Percentiles rank a stretch among this genome's conserved stretches.
These are phyloP conservation scores for Ceryle rudis DNA, from an alignment of 2,797 vertebrate genomes.

Conservation along the genomic window DNA sequence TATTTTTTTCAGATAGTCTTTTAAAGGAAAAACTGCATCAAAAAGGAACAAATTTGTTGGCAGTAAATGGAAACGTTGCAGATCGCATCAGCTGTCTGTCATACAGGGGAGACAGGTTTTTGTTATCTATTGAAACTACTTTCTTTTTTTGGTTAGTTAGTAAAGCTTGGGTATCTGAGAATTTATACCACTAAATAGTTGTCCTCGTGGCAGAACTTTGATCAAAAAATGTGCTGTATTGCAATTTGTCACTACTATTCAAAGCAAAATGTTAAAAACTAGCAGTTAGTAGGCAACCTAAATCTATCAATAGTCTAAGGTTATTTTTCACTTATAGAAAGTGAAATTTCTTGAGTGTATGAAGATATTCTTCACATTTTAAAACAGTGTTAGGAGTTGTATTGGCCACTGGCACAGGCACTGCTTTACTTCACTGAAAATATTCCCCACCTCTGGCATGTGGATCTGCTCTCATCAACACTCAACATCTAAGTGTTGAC, in stretches of 20 bases:
- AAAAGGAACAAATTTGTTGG: not conserved
- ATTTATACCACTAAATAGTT: not conserved
- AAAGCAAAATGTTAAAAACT: not conserved
- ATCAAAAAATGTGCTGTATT: not conserved
- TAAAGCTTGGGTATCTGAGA: not conserved
- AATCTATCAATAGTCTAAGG: not conserved
- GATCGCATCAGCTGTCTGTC: not conserved
- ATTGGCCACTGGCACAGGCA: not conserved
- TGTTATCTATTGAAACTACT: not conserved
- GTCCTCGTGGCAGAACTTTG: not conserved
- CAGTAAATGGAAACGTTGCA: not conserved
- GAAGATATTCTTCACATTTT: not conserved
- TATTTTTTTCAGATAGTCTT: not conserved
- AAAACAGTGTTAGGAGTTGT: not conserved
- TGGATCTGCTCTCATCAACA: not conserved
- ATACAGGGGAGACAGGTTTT: not conserved
- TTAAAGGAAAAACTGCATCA: not conserved
- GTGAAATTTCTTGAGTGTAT: not conserved
- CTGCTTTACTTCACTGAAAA: not conserved
- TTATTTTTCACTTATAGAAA: not conserved
- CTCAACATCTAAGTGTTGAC: not conserved
- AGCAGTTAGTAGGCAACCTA: not conserved
- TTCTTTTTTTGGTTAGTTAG: not conserved
- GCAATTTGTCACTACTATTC: not conserved
- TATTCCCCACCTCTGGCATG: not conserved